Evolutionary conservation across 1,140 invertebrate species (phyloP).

Genomic region (Drosophila arizonae): DNA sequence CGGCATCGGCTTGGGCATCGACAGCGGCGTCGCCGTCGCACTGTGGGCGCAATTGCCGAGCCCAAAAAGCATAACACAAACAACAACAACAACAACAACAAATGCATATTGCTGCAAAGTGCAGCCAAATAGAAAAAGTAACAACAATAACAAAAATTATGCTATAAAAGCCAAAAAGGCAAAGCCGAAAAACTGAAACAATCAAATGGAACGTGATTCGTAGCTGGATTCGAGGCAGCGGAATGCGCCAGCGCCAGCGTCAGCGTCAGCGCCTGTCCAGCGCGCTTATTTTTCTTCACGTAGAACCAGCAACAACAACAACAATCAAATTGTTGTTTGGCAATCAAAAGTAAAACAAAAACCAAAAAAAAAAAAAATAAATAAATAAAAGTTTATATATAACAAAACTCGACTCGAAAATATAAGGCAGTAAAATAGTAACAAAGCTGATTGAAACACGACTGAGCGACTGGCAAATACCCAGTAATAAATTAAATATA

Average conservation of each 20-base stretch:
- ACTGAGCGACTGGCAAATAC: neutral
- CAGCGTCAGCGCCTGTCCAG: constrained; percentile 45
- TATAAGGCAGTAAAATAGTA: constrained; percentile 12
- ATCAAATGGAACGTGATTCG: constrained; percentile 64
- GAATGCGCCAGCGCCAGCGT: constrained; percentile 48
- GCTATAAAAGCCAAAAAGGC: constrained; percentile 51
- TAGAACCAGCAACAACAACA: constrained; percentile 56
- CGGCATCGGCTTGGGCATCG: constrained; percentile 27
- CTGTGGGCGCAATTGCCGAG: constrained; percentile 71
- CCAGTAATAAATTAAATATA: neutral
- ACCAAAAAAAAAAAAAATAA: constrained; percentile 32
- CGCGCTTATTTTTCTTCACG: constrained; percentile 50
- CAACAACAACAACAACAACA: constrained; percentile 23
- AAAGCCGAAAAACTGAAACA: constrained; percentile 52
- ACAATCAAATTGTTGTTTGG: constrained; percentile 70
- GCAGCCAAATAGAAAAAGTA: constrained; percentile 51
- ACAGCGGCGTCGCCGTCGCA: constrained; percentile 46
- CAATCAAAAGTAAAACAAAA: constrained; percentile 69
- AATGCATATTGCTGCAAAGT: constrained; percentile 49
- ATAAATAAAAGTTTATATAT: neutral
- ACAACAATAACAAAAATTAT: constrained; percentile 48
- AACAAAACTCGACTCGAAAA: constrained; percentile 2
- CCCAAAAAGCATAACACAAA: constrained; percentile 41
- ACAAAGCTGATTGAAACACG: neutral
- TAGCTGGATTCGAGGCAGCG: constrained; percentile 50